Conservation (phyloP, 2,888 invertebrate species). For the Agrotis segetum region DNA sequence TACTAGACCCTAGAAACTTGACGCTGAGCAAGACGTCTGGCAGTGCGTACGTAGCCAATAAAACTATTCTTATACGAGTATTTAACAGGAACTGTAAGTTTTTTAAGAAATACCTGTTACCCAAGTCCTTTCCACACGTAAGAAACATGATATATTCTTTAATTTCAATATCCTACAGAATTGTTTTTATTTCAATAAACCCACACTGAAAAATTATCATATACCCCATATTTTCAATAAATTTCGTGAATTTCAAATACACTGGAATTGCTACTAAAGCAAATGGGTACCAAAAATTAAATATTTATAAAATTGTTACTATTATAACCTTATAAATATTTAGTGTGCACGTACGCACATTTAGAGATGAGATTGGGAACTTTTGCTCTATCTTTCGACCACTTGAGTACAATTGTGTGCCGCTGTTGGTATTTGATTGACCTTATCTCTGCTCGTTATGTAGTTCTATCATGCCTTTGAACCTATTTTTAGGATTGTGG, state of each 20-base stretch:
- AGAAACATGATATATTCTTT: too few species aligned
- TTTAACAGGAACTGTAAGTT: too few species aligned
- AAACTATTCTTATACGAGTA: too few species aligned
- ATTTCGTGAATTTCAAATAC: conserved; percentile 19
- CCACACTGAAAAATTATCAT: too few species aligned
- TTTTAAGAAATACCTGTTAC: too few species aligned
- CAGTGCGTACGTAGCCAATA: too few species aligned
- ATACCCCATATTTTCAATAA: conserved; percentile 11
- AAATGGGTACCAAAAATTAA: not conserved
- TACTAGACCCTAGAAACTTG: too few species aligned
- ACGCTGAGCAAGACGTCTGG: too few species aligned
- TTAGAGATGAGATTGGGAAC: not conserved
- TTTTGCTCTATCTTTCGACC: not conserved
- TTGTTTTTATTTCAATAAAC: too few species aligned
- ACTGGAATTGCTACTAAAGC: not conserved
- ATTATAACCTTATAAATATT: not conserved
- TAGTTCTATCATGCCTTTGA: too few species aligned
- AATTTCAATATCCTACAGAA: too few species aligned
- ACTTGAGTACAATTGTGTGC: not conserved
- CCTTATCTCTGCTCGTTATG: not conserved
- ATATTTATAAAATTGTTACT: not conserved
- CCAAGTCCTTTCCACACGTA: too few species aligned
- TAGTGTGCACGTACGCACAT: not conserved
- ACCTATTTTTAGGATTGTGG: not conserved
- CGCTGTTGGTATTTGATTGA: not conserved